A percentile compares a stretch with the other conserved stretches of the same genome.
Evolutionary conservation across 1,140 invertebrate genomes (phyloP).

Genomic region (Catajapyx aquilonaris): DNA sequence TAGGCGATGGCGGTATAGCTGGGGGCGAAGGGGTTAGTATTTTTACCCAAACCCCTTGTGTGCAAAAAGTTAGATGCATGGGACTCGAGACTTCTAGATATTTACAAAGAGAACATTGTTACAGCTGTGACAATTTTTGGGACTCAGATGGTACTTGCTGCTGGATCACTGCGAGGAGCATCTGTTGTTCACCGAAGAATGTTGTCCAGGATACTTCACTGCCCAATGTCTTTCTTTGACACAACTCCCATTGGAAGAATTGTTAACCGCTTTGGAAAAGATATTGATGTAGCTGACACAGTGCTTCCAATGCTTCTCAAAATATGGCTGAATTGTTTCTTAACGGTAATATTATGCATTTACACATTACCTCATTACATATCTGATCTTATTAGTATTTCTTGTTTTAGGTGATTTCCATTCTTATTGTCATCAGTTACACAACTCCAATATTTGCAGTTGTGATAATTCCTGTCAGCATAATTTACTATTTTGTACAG

Average conservation of each 20-base stretch:
- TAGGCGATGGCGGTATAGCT: too few relatives aligned
- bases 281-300: slow-evolving; percentile 54
- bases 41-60: too few relatives aligned
- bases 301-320: neutral
- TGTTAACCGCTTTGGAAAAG: slow-evolving; percentile 66
- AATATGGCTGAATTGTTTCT: neutral
- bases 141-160: too few relatives aligned
- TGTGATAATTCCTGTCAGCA: slow-evolving; percentile 60
- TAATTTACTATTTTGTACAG: slow-evolving; percentile 74
- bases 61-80: too few relatives aligned
- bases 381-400: neutral
- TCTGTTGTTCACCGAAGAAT: slow-evolving; percentile 16
- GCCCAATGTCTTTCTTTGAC: slow-evolving; percentile 64
- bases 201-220: slow-evolving; percentile 20
- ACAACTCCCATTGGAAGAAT: slow-evolving; percentile 64
- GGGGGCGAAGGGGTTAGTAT: too few relatives aligned
- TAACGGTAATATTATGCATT: neutral
- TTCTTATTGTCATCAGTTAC: slow-evolving; percentile 71
- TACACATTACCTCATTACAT: slow-evolving; percentile 14
- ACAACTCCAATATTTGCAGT: slow-evolving; percentile 69
- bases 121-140: too few relatives aligned
- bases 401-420: slow-evolving; percentile 52
- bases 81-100: too few relatives aligned
- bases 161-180: neutral
- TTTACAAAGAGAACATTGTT: too few relatives aligned